Conservation (phyloP, 2,797 vertebrate species). For the Coluber constrictor region DNA sequence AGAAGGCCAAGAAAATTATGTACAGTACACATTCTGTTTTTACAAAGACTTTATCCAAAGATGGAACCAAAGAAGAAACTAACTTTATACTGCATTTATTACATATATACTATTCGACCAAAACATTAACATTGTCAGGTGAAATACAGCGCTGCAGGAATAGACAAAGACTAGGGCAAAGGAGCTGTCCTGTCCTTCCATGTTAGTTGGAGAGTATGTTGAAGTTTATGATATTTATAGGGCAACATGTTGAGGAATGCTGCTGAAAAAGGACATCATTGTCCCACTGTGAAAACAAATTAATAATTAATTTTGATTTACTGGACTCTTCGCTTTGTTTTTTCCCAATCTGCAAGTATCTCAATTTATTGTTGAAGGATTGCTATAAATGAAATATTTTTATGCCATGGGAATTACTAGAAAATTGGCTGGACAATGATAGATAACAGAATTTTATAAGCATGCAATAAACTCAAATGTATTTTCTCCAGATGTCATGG, state of each 20-base stretch:
- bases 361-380: not conserved
- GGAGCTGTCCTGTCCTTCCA: not conserved
- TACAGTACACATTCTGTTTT: not conserved
- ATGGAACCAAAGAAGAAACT: slow-evolving; percentile 27
- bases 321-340: not conserved
- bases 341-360: not conserved
- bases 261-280: not conserved
- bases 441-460: not conserved
- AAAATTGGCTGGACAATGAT: not conserved
- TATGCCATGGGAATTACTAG: not conserved
- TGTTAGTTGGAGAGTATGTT: not conserved
- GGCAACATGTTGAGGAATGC: not conserved
- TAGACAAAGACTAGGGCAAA: not conserved
- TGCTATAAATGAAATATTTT: not conserved
- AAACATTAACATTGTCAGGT: not conserved
- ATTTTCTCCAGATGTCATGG: not conserved
- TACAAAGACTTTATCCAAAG: slow-evolving; percentile 1
- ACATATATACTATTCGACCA: not conserved
- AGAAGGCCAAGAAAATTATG: slow-evolving; percentile 14
- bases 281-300: not conserved
- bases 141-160: not conserved
- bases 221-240: not conserved
- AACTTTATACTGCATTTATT: slow-evolving; percentile 22
- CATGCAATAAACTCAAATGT: not conserved
- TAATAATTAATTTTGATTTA: slow-evolving; percentile 4